Evolutionary conservation across 2,888 invertebrate species (phyloP), one percentile per base, ranked within the genome.

Genomic region (Platypus cylindrus): DNA sequence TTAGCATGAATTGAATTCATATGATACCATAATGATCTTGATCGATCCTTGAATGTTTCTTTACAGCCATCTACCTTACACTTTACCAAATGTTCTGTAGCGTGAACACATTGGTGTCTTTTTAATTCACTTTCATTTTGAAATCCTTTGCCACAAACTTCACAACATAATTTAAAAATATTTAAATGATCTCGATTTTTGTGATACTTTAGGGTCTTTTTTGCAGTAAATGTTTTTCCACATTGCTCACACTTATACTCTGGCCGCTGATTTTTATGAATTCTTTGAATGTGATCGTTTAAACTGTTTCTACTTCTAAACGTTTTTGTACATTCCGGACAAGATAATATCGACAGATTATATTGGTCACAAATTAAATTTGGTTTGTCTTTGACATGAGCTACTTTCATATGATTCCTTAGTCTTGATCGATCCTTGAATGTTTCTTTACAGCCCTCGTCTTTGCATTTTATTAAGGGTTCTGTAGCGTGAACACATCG

Each of bases 361-460:
- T n/a, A 51, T 12, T 40, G 32, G 5, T 47, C 43, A 25, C 51
- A 50, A 3, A 36, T 16, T 3, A 32, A n/a, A 7, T 26, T 12
- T 15, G 17, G 22, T 24, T 30, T 15, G 2, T 20, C 33, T 18
- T 30, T 20, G 9, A 14, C 18, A 16, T 37, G 37, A n/a, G 25
- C 33, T 13, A 33, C 37, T 9, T 37, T 17, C 9, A 28, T n/a
- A 20, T 20, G 20, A 20, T 7, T 20, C 20, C 9, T 20, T 9
- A 7, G 20, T 9, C 9, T 20, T 9, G 20, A 20, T 20, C 7
- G 9, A 20, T 7, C 5, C 20, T n/a, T 5, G 20, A 20, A 20
- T 20, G 5, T 20, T 20, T 20, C 20, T 9, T 5, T 20, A 20
- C 9, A 20, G 5, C 25, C 25, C 5, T 5, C 12, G 3, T 8